phyloP scores from a whole-genome alignment of 2,888 invertebrate species.

The Dryomyza anilis region DNA sequence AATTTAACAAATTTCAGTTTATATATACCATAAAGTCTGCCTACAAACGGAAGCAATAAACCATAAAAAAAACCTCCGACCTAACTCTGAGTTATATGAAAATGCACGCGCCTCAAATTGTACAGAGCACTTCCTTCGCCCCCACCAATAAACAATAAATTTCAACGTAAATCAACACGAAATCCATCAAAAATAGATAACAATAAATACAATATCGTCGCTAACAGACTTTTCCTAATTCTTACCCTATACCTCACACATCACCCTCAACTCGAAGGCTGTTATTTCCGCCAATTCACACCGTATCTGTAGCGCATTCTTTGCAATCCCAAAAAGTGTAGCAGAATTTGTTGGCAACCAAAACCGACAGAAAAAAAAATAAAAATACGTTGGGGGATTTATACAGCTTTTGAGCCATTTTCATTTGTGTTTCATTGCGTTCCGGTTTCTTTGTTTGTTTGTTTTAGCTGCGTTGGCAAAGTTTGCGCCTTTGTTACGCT shows the following conservation, averaged over 20 bases:
- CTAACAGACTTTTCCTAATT: not conserved
- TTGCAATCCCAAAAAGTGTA: too few species aligned
- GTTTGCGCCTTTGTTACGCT: not conserved
- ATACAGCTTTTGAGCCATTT: not conserved
- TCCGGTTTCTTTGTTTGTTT: not conserved
- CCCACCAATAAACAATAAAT: not conserved
- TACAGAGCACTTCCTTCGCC: too few species aligned
- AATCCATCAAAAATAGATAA: conserved; percentile 9
- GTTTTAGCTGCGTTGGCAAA: not conserved
- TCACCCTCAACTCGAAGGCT: too few species aligned
- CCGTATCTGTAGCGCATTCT: too few species aligned
- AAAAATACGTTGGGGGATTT: not conserved
- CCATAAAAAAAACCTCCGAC: not conserved
- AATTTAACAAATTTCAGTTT: not conserved
- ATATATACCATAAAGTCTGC: too few species aligned
- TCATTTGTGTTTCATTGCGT: not conserved
- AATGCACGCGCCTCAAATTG: too few species aligned
- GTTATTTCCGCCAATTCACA: too few species aligned
- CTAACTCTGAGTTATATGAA: too few species aligned
- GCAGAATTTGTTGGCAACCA: not conserved
- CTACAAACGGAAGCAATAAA: too few species aligned
- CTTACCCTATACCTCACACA: too few species aligned
- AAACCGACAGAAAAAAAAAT: not conserved
- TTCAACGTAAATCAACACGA: not conserved
- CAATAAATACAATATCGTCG: not conserved